Base-by-base conservation (phyloP, 2,113 vertebrate genomes). In the Butastur rufipennis region DNA sequence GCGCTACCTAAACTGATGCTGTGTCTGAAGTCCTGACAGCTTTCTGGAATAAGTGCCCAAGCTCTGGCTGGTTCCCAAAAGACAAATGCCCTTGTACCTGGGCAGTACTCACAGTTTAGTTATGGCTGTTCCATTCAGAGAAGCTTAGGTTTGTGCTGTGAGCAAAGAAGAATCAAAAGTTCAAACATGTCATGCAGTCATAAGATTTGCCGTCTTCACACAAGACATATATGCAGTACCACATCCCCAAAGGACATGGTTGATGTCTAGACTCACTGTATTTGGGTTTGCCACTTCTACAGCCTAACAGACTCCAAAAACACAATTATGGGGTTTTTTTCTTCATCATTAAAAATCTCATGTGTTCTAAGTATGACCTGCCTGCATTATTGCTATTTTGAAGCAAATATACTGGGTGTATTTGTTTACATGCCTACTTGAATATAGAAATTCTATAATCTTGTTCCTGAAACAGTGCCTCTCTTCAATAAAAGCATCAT, bases 221-320 rank as follows among this genome's bases (percentile, higher is more conserved):
- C 0, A 0, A 74, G 77, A 13, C 3, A 23, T 17, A 38, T 2
- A 56, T 8, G 45, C 11, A 40, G 13, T 17, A 42, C 14, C 7
- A 11, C 22, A 25, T 45, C 45, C 48, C 36, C 34, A 86, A 50
- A 66, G 43, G 5, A 43, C 12, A 29, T 9, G 10, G 42, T 23
- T 83, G 21, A 13, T 29, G 7, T 56, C 70, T 75, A 75, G 50
- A 61, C 22, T 80, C 56, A 61, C 29, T 36, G 4, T 32, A 66
- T 56, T 61, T 84, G 45, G 19, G 22, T 92, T 71, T 75, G 29
- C 31, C 22, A 52, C 16, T 56, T 75, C 40, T 19, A 62, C 53
- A 72, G 40, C 27, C n/a, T 55, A 34, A 32, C 1, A 16, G 55
- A 27, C 50, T 81, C 29, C 19, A 67, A 74, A 82, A 71, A 10